These are phyloP conservation scores for Mustelus asterias DNA, from an alignment of 2,113 vertebrate genomes.

Conservation along the genomic window DNA sequence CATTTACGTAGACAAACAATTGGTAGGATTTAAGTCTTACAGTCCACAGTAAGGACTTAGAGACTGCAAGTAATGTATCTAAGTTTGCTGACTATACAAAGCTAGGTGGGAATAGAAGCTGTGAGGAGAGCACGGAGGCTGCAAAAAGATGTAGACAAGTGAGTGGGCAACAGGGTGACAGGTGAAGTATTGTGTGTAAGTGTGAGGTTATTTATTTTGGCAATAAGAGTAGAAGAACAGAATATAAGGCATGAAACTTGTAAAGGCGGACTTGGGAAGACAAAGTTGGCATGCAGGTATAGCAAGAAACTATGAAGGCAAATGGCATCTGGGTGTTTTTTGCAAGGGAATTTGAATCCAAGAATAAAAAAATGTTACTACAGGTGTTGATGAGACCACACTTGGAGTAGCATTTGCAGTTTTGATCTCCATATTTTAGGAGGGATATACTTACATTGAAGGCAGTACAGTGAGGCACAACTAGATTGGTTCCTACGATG, in stretches of 20 bases:
- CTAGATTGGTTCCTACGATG: background rate
- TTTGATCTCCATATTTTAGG: background rate
- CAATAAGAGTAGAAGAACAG: background rate
- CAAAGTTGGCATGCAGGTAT: background rate
- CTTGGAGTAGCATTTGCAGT: background rate
- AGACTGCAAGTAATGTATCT: too few species aligned
- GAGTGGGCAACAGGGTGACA: too few species aligned
- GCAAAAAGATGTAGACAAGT: too few species aligned
- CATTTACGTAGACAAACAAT: background rate
- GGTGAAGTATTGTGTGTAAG: too few species aligned
- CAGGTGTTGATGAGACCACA: background rate
- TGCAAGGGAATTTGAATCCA: background rate
- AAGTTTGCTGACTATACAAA: too few species aligned
- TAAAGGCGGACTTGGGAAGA: background rate
- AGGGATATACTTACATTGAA: background rate
- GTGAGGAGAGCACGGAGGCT: too few species aligned
- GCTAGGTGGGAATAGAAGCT: too few species aligned
- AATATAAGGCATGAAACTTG: background rate
- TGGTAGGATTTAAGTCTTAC: background rate
- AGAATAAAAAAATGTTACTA: background rate
- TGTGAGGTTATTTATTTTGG: too few species aligned
- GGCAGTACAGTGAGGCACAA: too few species aligned
- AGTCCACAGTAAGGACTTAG: too few species aligned
- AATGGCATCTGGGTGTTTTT: background rate
- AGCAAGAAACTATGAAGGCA: background rate